These are phyloP conservation scores for Sacculina carcini DNA, from an alignment of 2,888 invertebrate species.

Conservation along the genomic window DNA sequence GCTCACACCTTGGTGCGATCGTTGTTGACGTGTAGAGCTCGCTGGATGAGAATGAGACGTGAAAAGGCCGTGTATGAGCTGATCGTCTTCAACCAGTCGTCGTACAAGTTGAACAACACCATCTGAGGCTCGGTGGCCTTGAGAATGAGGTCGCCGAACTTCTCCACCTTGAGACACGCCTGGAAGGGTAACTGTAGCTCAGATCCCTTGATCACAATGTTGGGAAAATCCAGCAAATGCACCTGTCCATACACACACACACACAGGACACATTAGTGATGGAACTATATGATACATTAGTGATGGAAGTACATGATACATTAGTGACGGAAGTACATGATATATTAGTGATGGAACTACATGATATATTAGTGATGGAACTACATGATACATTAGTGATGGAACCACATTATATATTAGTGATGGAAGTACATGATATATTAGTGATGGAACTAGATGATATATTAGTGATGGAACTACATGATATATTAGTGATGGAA, in stretches of 20 bases:
- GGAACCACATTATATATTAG: too few species aligned
- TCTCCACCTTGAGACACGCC: conserved; percentile 93
- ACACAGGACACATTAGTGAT: conserved; percentile 5
- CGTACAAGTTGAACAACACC: conserved; percentile 96
- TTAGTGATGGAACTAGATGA: too few species aligned
- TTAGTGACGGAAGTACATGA: neutral
- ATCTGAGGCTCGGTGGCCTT: conserved; percentile 99
- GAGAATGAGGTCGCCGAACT: conserved; percentile 92
- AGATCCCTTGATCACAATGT: conserved; percentile 98
- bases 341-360: too few species aligned
- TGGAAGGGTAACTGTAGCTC: conserved; percentile 97
- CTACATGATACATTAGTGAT: too few species aligned
- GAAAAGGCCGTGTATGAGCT: conserved; percentile 68
- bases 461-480: too few species aligned
- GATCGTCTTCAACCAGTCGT: conserved; percentile 98
- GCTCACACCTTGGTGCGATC: conserved; percentile 98
- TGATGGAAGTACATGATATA: too few species aligned
- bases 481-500: too few species aligned
- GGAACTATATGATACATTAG: too few species aligned
- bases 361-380: too few species aligned
- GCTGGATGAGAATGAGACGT: conserved; percentile 70
- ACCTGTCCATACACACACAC: conserved; percentile 28
- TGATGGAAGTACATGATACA: too few species aligned
- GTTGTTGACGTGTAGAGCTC: conserved; percentile 94
- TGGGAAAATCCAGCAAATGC: conserved; percentile 97